Base-by-base conservation (phyloP, 2,797 vertebrate genomes). In the Chlorospingus flavigularis region DNA sequence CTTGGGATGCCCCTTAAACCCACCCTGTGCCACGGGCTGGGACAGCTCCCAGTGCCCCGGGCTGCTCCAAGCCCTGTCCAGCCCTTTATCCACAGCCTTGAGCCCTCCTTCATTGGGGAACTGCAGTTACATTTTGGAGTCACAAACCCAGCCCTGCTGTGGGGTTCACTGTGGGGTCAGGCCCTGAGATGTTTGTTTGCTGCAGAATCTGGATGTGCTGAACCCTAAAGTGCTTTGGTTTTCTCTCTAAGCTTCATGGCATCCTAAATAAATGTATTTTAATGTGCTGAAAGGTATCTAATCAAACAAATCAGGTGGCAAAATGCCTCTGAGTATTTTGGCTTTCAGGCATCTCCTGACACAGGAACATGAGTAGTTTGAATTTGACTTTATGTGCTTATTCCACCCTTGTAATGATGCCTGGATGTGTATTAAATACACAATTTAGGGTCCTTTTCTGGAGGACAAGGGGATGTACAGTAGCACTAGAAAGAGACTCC, bases 31-130 rank as follows among this genome's bases (percentile, higher is more conserved):
- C 72, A 33, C 18, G 39, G 48, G 18, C 47, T 10, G 67, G 43
- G 21, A 26, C 24, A 4, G 10, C 31, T 78, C 24, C 58, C 42
- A 6, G 26, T 3, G 0, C 0, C 17, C 48, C 65, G 35, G 65
- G 45, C 0, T 31, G 33, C 19, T 76, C 28, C 45, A 12, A 35
- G 18, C 33, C 26, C 35, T 5, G 5, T 47, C 21, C 20, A 13
- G 3, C 23, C 58, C 80, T 47, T 26, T 13, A 6, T 58, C 63
- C 55, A 4, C 16, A 26, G 15, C 53, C 35, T 54, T 47, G 13
- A 37, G 13, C 40, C 15, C 60, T 60, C 37, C 54, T 81, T 45
- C 16, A 3, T 48, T 28, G 50, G 81, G 81, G 25, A 55, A 14
- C 45, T 57, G 12, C 31, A 47, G n/a, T 7, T 25, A 6, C 21